Conservation (phyloP, 2,113 vertebrate genomes). For the Procapra przewalskii region DNA sequence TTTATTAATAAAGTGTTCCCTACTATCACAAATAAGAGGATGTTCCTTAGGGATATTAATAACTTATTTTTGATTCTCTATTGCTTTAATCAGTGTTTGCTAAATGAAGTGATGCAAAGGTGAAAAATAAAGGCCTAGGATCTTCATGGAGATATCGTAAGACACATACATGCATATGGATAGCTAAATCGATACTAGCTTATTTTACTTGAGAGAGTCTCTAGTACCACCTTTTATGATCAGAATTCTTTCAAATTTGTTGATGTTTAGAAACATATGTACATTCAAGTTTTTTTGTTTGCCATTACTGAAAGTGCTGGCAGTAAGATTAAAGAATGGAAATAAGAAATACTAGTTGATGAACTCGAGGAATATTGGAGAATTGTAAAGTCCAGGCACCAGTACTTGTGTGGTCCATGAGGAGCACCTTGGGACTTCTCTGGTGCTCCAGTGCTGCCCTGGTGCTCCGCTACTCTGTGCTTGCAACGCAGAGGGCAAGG, state of each 20-base stretch:
- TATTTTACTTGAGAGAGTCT: background rate
- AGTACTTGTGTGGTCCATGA: too few relatives aligned
- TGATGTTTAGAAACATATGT: background rate
- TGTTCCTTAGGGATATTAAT: background rate
- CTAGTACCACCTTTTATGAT: background rate
- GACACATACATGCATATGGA: background rate
- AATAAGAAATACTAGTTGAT: background rate
- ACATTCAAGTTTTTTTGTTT: background rate
- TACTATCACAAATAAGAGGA: background rate
- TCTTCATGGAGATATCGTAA: background rate
- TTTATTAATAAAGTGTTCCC: background rate
- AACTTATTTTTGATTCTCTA: background rate
- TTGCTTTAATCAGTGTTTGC: background rate
- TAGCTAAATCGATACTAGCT: background rate
- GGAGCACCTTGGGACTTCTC: background rate
- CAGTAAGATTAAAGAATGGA: background rate
- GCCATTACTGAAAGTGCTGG: background rate
- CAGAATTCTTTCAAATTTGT: background rate
- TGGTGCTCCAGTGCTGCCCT: background rate
- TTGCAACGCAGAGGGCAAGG: background rate
- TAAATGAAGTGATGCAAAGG: background rate
- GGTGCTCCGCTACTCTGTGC: background rate
- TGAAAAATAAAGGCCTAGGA: background rate
- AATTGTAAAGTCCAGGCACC: background rate
- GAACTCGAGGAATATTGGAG: background rate